Evolutionary conservation across 2,113 vertebrate genomes (phyloP).

Genomic region (Spilogale gracilis): DNA sequence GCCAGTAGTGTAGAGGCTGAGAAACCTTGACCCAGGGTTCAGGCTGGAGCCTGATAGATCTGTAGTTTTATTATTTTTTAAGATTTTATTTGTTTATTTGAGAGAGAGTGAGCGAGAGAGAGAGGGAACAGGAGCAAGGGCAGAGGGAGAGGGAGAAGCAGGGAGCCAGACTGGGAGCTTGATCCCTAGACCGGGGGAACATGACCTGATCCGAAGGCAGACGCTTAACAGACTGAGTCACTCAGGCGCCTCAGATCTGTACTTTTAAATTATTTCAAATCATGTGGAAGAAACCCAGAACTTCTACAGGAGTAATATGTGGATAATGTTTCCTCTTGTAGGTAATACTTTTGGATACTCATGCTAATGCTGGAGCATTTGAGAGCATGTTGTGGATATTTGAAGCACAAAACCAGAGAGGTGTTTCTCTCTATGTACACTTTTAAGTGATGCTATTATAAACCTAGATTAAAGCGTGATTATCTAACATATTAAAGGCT

Average conservation of each 20-base stretch:
- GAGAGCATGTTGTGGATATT: neutral
- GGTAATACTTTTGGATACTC: neutral
- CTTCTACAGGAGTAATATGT: neutral
- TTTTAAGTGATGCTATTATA: neutral
- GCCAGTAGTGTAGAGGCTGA: neutral
- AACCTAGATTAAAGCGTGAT: neutral
- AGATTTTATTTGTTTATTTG: neutral
- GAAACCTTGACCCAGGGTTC: neutral
- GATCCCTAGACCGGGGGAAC: neutral
- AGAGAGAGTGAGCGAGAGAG: neutral
- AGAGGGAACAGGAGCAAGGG: neutral
- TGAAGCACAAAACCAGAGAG: neutral
- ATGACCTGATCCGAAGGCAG: neutral
- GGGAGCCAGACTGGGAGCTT: neutral
- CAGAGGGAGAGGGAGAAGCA: neutral
- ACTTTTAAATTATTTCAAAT: neutral
- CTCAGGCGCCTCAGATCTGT: neutral
- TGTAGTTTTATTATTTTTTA: neutral
- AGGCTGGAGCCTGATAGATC: neutral
- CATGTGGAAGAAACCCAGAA: neutral
- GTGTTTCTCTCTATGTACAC: neutral
- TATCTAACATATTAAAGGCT: neutral
- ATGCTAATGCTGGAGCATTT: neutral
- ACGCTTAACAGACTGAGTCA: neutral
- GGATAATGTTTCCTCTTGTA: neutral